phyloP scores from a whole-genome alignment of 2,888 invertebrate genomes.

The Tortrix viridana region DNA sequence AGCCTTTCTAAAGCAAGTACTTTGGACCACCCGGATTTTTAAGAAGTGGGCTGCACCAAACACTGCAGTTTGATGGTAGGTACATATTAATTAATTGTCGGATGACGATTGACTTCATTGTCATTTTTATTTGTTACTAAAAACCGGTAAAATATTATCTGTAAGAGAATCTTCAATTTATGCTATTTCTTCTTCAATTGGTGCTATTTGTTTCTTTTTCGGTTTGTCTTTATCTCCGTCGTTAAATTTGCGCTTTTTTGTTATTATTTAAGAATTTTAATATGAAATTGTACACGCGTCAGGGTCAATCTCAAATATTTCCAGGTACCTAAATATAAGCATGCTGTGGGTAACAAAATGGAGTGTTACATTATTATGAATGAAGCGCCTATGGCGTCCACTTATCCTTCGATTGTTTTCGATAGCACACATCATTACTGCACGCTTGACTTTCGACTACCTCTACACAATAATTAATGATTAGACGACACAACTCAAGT shows the following conservation, averaged over 20 bases:
- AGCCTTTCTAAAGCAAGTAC: constrained; percentile 58
- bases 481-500: constrained; percentile 46
- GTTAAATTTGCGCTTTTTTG: too few relatives aligned
- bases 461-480: constrained; percentile 60
- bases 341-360: constrained; percentile 35
- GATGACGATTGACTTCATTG: too few relatives aligned
- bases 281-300: too few relatives aligned
- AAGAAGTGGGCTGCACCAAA: constrained; percentile 47
- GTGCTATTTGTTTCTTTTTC: too few relatives aligned
- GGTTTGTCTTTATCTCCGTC: too few relatives aligned
- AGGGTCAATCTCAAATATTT: too few relatives aligned
- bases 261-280: too few relatives aligned
- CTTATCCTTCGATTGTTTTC: constrained; percentile 68
- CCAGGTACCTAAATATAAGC: neutral
- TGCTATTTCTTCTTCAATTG: too few relatives aligned
- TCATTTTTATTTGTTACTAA: neutral
- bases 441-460: constrained; percentile 60
- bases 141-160: too few relatives aligned
- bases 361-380: constrained; percentile 52
- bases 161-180: too few relatives aligned
- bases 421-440: constrained; percentile 64
- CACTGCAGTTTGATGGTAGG: constrained; percentile 28
- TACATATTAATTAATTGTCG: constrained; percentile 12
- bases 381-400: constrained; percentile 60
- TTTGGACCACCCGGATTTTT: constrained; percentile 57